Conservation (phyloP, 2,797 vertebrate species). For the Adrianichthys oophorus region DNA sequence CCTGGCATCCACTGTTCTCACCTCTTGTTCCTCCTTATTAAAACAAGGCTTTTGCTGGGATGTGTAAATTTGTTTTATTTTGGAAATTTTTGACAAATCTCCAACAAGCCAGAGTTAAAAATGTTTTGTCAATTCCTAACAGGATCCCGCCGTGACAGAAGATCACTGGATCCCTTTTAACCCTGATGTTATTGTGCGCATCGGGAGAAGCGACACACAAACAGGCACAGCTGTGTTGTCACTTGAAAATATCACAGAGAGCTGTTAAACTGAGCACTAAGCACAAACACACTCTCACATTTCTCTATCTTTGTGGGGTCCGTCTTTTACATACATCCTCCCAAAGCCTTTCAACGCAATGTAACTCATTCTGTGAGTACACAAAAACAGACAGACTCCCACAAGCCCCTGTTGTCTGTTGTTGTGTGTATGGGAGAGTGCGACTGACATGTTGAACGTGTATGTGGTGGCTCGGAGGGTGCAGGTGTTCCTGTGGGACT, state of each 20-base stretch:
- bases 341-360: not conserved
- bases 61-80: no score
- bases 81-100: not conserved
- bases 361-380: not conserved
- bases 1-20: no score
- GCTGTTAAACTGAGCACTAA: constrained; percentile 7
- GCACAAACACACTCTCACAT: not conserved
- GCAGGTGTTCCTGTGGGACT: constrained; percentile 55
- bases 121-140: not conserved
- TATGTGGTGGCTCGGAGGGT: constrained; percentile 47
- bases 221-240: constrained; percentile 32
- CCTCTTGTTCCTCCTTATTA: no score
- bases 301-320: not conserved
- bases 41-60: no score
- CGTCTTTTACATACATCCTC: not conserved
- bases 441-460: constrained; percentile 51
- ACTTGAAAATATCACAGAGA: constrained; percentile 19
- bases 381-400: not conserved
- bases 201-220: constrained; percentile 22
- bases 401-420: constrained; percentile 1
- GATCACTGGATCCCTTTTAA: constrained; percentile 17
- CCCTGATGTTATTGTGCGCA: constrained; percentile 5
- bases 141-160: not conserved
- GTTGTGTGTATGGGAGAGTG: constrained; percentile 7
- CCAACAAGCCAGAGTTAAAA: not conserved